Conservation (phyloP, 2,113 vertebrate genomes). For the Brienomyrus brachyistius region DNA sequence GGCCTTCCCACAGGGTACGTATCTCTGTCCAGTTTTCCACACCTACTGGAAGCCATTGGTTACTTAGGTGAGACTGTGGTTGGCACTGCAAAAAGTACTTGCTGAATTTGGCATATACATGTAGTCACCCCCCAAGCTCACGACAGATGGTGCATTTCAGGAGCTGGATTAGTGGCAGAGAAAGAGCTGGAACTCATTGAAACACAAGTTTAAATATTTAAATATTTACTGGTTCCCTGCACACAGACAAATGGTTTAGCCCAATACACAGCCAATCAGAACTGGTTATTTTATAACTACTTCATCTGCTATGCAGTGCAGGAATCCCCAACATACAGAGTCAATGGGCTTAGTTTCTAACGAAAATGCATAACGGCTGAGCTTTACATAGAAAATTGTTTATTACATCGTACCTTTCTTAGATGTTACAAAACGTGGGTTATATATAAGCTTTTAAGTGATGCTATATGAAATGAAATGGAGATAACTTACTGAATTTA, state of each 20-base stretch:
- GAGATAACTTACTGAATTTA: neutral
- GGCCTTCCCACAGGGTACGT: neutral
- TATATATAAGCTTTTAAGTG: neutral
- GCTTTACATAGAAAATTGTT: neutral
- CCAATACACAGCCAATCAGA: neutral
- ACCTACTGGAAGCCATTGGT: neutral
- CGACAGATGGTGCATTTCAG: neutral
- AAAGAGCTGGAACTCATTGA: neutral
- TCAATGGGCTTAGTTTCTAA: neutral
- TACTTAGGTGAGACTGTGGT: neutral
- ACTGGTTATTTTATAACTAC: neutral
- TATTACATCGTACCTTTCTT: neutral
- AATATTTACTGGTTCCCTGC: neutral
- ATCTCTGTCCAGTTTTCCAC: slow-evolving; percentile 7
- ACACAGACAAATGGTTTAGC: neutral
- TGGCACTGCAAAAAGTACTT: neutral
- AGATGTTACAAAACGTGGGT: neutral
- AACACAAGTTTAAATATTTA: neutral
- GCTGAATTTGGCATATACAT: neutral
- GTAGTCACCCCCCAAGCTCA: neutral
- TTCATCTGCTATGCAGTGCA: neutral
- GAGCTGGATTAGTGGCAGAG: neutral
- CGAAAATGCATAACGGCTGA: neutral
- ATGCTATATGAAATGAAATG: neutral
- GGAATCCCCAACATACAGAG: neutral